These are phyloP conservation scores for Petaurus breviceps DNA, from an alignment of 2,113 vertebrate species.

Conservation along the genomic window DNA sequence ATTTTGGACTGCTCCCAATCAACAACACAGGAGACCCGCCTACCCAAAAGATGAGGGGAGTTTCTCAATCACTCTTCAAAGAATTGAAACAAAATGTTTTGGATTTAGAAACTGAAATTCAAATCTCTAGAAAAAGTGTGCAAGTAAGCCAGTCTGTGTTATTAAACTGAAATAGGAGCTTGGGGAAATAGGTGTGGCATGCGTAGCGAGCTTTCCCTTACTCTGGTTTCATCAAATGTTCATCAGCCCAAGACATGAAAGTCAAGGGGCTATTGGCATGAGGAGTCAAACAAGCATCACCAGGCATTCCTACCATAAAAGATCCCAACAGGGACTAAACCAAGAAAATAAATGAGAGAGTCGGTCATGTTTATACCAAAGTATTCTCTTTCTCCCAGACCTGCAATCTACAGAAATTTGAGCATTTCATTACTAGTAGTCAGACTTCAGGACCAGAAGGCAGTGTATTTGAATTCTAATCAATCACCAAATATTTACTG, in stretches of 20 bases:
- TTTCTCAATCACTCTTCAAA: neutral
- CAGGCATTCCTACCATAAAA: neutral
- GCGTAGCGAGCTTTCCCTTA: neutral
- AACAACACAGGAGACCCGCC: neutral
- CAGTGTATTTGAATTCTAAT: neutral
- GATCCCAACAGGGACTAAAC: neutral
- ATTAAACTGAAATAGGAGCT: neutral
- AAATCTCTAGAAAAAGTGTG: neutral
- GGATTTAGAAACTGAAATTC: constrained; percentile 6
- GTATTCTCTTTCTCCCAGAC: neutral
- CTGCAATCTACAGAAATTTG: neutral
- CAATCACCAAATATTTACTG: neutral
- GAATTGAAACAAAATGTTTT: neutral
- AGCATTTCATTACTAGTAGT: neutral
- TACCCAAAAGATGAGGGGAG: neutral
- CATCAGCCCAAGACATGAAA: neutral
- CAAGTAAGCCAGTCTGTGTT: neutral
- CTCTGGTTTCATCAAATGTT: neutral
- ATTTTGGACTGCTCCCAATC: neutral
- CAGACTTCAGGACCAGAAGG: neutral
- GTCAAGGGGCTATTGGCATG: neutral
- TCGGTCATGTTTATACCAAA: neutral
- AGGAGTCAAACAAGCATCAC: neutral
- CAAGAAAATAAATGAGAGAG: neutral
- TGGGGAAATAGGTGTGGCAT: neutral